A percentile compares a stretch with the other conserved stretches of the same genome.
Conservation (phyloP, 2,888 invertebrate species). For the Agonopterix alstromeriana region DNA sequence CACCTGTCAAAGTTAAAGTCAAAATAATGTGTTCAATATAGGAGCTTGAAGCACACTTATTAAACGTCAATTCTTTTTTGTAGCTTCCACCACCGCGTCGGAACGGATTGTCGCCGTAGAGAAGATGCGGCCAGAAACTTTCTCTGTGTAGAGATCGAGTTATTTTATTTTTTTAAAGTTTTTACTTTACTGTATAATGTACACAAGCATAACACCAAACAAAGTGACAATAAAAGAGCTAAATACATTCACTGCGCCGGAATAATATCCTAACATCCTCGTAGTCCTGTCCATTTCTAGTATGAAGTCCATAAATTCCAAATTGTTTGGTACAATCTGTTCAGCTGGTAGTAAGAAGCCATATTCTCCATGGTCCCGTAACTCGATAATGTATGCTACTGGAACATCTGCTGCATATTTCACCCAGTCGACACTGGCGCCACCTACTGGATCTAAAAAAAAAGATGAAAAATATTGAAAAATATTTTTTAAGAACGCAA, state of each 20-base stretch:
- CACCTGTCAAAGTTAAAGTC: too few relatives aligned
- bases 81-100: too few relatives aligned
- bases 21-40: too few relatives aligned
- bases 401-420: conserved; percentile 67
- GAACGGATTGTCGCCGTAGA: too few relatives aligned
- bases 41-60: too few relatives aligned
- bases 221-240: conserved; percentile 25
- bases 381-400: conserved; percentile 75
- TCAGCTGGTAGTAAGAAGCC: conserved; percentile 76
- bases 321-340: conserved; percentile 71
- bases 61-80: too few relatives aligned
- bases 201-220: conserved; percentile 6
- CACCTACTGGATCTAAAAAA: conserved; percentile 66
- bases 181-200: too few relatives aligned
- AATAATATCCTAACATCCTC: conserved; percentile 38
- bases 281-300: conserved; percentile 55
- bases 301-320: conserved; percentile 79
- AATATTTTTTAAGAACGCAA: too few relatives aligned
- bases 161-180: too few relatives aligned
- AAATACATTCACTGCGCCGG: conserved; percentile 16
- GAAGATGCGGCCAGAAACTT: too few relatives aligned
- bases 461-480: neutral
- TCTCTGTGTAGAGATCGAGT: too few relatives aligned
- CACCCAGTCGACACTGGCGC: conserved; percentile 77
- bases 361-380: conserved; percentile 73